phyloP scores from a whole-genome alignment of 2,888 invertebrate species.

The Eristalis intricaria region DNA sequence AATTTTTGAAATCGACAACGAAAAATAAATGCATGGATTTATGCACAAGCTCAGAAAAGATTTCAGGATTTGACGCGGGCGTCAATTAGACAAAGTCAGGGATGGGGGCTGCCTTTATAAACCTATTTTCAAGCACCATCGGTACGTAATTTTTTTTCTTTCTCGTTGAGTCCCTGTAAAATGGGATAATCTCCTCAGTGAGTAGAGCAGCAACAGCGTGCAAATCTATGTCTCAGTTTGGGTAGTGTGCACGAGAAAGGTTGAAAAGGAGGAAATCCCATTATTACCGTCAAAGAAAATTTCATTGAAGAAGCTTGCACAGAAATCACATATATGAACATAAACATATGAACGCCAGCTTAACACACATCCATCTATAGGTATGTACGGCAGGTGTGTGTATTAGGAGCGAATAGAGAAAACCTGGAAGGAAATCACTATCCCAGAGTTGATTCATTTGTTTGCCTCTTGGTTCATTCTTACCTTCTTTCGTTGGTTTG shows the following conservation, averaged over 20 bases:
- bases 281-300: conserved; percentile 64
- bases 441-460: conserved; percentile 62
- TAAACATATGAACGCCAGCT: not conserved
- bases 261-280: conserved; percentile 58
- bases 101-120: not conserved
- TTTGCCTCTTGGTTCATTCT: conserved; percentile 51
- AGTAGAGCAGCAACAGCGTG: conserved; percentile 33
- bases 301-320: conserved; percentile 39
- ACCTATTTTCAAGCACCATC: not conserved
- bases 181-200: conserved; percentile 36
- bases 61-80: conserved; percentile 1
- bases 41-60: not conserved
- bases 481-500: conserved; percentile 51
- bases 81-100: conserved; percentile 38
- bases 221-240: conserved; percentile 12
- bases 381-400: not conserved
- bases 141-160: not conserved
- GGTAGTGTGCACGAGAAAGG: conserved; percentile 19
- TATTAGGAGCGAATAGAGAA: conserved; percentile 13
- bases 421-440: conserved; percentile 63
- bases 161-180: conserved; percentile 14
- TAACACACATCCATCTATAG: not conserved
- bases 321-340: not conserved
- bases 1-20: conserved; percentile 40
- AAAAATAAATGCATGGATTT: conserved; percentile 30